These are phyloP conservation scores for Tetranychus truncatus DNA, from an alignment of 2,888 invertebrate species.

Conservation along the genomic window DNA sequence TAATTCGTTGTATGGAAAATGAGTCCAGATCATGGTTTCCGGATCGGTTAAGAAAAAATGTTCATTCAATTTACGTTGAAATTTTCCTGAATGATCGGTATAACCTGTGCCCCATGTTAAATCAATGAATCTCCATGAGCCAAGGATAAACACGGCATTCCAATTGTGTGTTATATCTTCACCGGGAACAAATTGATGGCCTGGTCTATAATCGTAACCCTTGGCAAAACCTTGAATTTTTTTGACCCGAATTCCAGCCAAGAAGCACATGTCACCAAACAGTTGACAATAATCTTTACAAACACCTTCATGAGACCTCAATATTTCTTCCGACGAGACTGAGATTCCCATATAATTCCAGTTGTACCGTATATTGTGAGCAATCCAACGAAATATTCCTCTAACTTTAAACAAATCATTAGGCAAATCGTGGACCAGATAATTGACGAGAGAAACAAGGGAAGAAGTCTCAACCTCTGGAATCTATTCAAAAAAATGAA, in stretches of 20 bases:
- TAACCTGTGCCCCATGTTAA: slow-evolving; percentile 30
- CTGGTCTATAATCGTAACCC: slow-evolving; percentile 29
- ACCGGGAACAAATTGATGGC: slow-evolving; percentile 28
- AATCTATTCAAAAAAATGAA: background rate
- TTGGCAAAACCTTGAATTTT: slow-evolving; percentile 31
- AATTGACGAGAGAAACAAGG: slow-evolving; percentile 24
- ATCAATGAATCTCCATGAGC: slow-evolving; percentile 31
- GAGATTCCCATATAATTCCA: slow-evolving; percentile 28
- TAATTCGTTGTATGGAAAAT: slow-evolving; percentile 29
- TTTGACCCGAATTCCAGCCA: slow-evolving; percentile 29
- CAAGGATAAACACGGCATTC: slow-evolving; percentile 30
- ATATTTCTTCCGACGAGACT: background rate
- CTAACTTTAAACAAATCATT: slow-evolving; percentile 29
- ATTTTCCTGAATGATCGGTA: slow-evolving; percentile 28
- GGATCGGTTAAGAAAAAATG: slow-evolving; percentile 31
- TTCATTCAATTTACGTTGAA: slow-evolving; percentile 29
- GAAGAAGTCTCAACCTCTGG: background rate
- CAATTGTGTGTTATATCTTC: slow-evolving; percentile 29
- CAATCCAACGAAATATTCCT: slow-evolving; percentile 30
- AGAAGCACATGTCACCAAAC: slow-evolving; percentile 29
- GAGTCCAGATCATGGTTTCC: slow-evolving; percentile 30
- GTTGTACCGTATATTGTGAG: slow-evolving; percentile 30
- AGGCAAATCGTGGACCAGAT: slow-evolving; percentile 24
- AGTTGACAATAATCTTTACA: slow-evolving; percentile 30
- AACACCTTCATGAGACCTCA: slow-evolving; percentile 27